Percentiles rank a stretch among this genome's conserved stretches.
Conservation (phyloP, 1,140 invertebrate genomes). For the Bombus confusus region DNA sequence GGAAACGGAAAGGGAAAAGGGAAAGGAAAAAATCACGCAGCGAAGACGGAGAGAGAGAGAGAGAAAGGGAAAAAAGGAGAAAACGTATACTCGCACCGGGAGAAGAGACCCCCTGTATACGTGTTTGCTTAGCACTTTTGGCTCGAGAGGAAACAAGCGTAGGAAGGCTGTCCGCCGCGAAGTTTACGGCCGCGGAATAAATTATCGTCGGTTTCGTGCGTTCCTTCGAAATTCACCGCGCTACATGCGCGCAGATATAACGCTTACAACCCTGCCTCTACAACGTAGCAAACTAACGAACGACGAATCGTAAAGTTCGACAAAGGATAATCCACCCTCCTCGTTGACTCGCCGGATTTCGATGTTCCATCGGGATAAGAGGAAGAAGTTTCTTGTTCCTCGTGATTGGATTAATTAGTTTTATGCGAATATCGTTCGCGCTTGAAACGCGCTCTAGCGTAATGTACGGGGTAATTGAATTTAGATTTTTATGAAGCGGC, state of each 20-base stretch:
- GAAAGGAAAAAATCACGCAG: background rate
- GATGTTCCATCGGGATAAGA: background rate
- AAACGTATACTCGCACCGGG: slow-evolving; percentile 25
- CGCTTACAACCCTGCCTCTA: background rate
- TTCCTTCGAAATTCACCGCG: slow-evolving; percentile 60
- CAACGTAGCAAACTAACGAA: slow-evolving; percentile 3
- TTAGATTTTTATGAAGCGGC: background rate
- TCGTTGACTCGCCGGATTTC: background rate
- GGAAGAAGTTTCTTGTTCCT: background rate
- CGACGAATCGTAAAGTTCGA: slow-evolving; percentile 13
- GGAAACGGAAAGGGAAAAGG: background rate
- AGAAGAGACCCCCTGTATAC: slow-evolving; percentile 52
- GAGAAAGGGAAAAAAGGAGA: background rate
- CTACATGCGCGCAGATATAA: slow-evolving; percentile 38
- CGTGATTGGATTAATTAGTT: background rate
- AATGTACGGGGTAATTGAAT: background rate
- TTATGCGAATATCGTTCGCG: background rate
- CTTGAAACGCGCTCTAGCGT: background rate
- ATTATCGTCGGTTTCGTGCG: slow-evolving; percentile 62
- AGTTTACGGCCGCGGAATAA: slow-evolving; percentile 64
- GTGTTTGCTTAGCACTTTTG: slow-evolving; percentile 68
- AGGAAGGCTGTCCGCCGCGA: slow-evolving; percentile 57
- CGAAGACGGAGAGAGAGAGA: background rate
- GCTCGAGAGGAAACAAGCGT: slow-evolving; percentile 64
- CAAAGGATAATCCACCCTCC: background rate